Evolutionary conservation across 2,113 vertebrate species (phyloP).

Genomic region (Vulpes ferrilata): DNA sequence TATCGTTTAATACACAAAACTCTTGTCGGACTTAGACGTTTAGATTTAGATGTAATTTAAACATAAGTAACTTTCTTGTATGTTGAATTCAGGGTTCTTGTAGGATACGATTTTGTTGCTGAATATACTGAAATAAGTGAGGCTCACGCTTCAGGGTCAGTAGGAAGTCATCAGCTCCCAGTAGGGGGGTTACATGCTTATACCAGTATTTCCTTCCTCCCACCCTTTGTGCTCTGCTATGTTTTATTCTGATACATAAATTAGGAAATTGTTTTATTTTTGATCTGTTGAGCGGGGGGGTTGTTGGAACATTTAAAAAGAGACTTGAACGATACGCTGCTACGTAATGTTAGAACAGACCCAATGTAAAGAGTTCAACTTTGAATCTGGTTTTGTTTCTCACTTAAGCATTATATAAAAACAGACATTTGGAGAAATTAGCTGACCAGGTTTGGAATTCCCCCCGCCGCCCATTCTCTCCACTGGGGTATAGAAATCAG

Average conservation of each 20-base stretch:
- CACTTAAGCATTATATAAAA: constrained; percentile 47
- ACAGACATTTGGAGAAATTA: constrained; percentile 48
- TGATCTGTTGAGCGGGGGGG: background rate
- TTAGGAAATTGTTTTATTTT: constrained; percentile 25
- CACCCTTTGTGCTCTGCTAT: background rate
- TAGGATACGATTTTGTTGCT: constrained; percentile 6
- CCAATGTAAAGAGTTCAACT: background rate
- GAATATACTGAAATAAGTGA: background rate
- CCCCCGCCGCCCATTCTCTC: background rate
- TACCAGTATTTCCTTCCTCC: background rate
- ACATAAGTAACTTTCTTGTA: background rate
- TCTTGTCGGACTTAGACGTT: background rate
- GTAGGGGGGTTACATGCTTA: background rate
- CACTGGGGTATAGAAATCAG: no score
- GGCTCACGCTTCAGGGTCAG: background rate
- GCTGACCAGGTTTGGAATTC: background rate
- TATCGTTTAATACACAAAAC: background rate
- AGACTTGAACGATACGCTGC: background rate
- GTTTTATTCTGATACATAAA: background rate
- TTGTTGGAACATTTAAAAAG: constrained; percentile 17
- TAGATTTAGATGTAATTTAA: constrained; percentile 15
- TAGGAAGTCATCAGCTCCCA: background rate
- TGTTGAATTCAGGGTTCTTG: constrained; percentile 32
- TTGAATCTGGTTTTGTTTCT: constrained; percentile 1
- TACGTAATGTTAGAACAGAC: background rate